Conservation (phyloP, 2,797 vertebrate species). For the Tokudaia tokunoshimensis region DNA sequence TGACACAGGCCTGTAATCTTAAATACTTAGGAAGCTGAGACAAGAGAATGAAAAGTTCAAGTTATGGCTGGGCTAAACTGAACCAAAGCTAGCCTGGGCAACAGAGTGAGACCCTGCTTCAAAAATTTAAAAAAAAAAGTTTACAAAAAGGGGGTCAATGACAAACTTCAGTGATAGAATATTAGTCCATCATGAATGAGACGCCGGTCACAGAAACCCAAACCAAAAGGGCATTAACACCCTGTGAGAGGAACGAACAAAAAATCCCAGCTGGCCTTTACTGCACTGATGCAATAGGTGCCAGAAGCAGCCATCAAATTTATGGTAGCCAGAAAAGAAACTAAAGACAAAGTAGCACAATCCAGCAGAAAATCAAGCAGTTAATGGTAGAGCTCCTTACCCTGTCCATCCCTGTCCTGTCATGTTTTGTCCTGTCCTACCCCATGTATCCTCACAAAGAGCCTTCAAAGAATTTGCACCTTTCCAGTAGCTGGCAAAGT, state of each 20-base stretch:
- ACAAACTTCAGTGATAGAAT: neutral
- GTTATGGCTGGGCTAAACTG: neutral
- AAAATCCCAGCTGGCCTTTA: slow-evolving; percentile 3
- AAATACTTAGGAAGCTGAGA: neutral
- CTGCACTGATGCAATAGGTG: neutral
- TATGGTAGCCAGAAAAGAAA: neutral
- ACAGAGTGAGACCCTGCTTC: neutral
- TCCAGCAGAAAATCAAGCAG: neutral
- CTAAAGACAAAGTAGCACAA: neutral
- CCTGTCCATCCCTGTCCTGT: no score
- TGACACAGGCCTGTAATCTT: neutral
- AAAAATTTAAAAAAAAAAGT: neutral
- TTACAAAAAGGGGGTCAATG: neutral
- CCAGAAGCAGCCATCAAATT: neutral
- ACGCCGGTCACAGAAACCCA: neutral
- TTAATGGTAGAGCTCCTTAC: neutral
- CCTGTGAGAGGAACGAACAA: neutral
- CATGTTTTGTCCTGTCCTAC: neutral
- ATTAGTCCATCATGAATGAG: neutral
- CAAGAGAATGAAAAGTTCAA: neutral
- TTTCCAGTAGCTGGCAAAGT: slow-evolving; percentile 6
- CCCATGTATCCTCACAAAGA: neutral
- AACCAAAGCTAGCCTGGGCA: neutral
- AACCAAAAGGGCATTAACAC: neutral
- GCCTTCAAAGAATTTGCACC: neutral